Evolutionary conservation across 2,888 invertebrate genomes (phyloP).

Genomic region (Trachelus stipa): DNA sequence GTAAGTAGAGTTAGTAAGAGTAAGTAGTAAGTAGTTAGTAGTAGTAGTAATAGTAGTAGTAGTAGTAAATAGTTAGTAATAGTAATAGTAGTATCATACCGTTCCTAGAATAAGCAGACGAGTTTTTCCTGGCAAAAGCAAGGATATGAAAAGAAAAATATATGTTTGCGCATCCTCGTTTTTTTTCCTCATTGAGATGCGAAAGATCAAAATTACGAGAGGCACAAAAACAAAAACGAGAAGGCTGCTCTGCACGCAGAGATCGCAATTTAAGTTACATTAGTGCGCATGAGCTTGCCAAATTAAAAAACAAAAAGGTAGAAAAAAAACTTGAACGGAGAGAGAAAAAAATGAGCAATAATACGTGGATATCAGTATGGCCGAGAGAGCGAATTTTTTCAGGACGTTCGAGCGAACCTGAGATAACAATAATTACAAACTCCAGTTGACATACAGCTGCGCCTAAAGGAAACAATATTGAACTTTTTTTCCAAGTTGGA

Average conservation of each 20-base stretch:
- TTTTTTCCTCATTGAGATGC: slow-evolving; percentile 22
- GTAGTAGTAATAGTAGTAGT: slow-evolving; percentile 13
- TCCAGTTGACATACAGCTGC: slow-evolving; percentile 64
- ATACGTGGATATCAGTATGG: slow-evolving; percentile 40
- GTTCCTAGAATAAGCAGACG: slow-evolving; percentile 43
- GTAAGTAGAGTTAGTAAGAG: background rate
- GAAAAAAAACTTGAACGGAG: slow-evolving; percentile 12
- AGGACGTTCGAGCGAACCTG: slow-evolving; percentile 50
- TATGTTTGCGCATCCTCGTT: slow-evolving; percentile 10
- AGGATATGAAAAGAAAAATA: slow-evolving; percentile 33
- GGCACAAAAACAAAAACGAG: slow-evolving; percentile 38
- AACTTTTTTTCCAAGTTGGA: slow-evolving; percentile 54
- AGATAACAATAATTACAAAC: slow-evolving; percentile 56
- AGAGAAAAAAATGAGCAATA: slow-evolving; percentile 13
- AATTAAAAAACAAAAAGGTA: slow-evolving; percentile 16
- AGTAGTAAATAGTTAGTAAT: slow-evolving; percentile 12
- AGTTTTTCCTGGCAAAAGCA: slow-evolving; percentile 31
- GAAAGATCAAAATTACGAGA: slow-evolving; percentile 34
- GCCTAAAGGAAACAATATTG: slow-evolving; percentile 62
- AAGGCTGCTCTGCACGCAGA: slow-evolving; percentile 15
- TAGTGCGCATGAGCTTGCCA: slow-evolving; percentile 5
- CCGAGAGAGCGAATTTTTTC: slow-evolving; percentile 43
- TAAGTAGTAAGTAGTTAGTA: slow-evolving; percentile 14
- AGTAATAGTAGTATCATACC: slow-evolving; percentile 33
- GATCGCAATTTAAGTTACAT: slow-evolving; percentile 15